Evolutionary conservation across 2,888 invertebrate species (phyloP).

Genomic region (Sepiola atlantica): DNA sequence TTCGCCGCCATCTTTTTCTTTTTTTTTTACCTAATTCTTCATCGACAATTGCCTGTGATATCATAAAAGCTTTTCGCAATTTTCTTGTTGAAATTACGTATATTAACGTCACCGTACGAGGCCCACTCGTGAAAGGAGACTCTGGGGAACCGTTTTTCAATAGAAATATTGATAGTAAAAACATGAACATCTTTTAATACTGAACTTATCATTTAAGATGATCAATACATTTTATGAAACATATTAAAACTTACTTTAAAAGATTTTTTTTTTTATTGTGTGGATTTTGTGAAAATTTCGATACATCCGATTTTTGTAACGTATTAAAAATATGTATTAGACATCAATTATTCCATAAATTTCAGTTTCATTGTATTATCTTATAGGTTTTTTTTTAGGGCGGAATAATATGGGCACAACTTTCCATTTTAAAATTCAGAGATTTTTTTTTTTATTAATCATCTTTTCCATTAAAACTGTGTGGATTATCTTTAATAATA

Average conservation of each 20-base stretch:
- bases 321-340: too few species aligned
- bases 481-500: too few species aligned
- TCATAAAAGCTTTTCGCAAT: background rate
- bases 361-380: too few species aligned
- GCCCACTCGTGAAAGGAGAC: background rate
- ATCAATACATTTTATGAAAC: background rate
- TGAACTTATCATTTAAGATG: background rate
- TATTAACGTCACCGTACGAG: background rate
- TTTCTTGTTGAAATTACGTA: background rate
- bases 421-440: too few species aligned
- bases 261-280: background rate
- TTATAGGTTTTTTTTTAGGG: too few species aligned
- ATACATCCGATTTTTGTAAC: too few species aligned
- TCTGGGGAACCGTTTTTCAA: background rate
- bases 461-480: too few species aligned
- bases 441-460: too few species aligned
- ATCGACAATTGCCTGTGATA: background rate
- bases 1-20: background rate
- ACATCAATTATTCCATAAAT: too few species aligned
- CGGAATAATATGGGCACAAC: too few species aligned
- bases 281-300: background rate
- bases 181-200: background rate
- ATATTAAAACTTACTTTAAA: background rate
- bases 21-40: background rate
- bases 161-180: background rate